These are phyloP conservation scores for Nothura maculosa DNA, from an alignment of 2,797 vertebrate species.

Conservation along the genomic window DNA sequence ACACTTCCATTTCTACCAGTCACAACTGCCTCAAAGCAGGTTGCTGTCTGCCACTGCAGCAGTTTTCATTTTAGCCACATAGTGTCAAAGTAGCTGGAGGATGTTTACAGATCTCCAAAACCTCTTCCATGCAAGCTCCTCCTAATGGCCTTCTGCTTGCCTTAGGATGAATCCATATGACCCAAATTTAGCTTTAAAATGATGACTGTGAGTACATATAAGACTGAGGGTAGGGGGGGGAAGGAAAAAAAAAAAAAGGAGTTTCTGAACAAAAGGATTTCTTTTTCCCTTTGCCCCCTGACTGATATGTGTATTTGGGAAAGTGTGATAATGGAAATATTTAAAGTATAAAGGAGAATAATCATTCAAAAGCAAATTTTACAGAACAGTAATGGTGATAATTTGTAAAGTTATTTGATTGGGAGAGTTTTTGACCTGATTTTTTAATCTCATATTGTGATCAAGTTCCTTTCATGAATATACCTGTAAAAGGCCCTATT, in stretches of 20 bases:
- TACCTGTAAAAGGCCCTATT: not conserved
- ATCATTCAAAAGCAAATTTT: not conserved
- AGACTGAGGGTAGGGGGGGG: not conserved
- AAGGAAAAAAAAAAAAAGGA: not conserved
- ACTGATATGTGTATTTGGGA: not conserved
- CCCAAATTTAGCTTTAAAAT: not conserved
- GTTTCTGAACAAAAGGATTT: not conserved
- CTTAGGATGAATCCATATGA: not conserved
- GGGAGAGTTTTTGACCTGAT: not conserved
- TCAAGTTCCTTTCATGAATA: not conserved
- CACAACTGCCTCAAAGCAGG: not conserved
- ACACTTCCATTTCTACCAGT: rapidly evolving
- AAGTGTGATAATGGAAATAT: not conserved
- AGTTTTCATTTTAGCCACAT: not conserved
- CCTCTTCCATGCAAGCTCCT: not conserved
- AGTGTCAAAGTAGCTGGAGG: not conserved
- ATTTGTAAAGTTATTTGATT: not conserved
- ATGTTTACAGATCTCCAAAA: not conserved
- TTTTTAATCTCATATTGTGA: not conserved
- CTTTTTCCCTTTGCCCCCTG: not conserved
- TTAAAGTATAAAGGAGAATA: not conserved
- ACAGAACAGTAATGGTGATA: not conserved
- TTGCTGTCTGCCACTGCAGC: not conserved
- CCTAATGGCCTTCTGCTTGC: not conserved
- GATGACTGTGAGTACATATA: not conserved